Base-by-base conservation (phyloP, 2,888 invertebrate genomes). In the Odontocolon sp. region DNA sequence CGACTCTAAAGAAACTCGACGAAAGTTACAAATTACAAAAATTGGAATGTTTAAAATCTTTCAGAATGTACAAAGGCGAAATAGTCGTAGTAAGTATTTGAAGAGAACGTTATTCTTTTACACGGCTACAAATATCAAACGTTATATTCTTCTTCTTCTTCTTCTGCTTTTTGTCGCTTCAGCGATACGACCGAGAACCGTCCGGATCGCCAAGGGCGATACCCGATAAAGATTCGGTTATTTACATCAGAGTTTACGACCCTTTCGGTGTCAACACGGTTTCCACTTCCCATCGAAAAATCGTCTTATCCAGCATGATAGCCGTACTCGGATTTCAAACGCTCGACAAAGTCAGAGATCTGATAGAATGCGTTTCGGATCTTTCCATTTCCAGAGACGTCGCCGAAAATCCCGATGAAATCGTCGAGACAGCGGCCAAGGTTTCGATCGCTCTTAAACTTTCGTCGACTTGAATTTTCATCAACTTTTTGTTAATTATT, bases 301-400 rank as follows among this genome's bases (percentile, higher is more conserved):
- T 80, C 21, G 52, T 50, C 5, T 45, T 82, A 21, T 66, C 81
- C 33, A 93, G 93, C 81, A 93, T 94, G 78, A 92, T 94, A 76
- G 88, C 92, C 8, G 92, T 95, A 0, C 90, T 95, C n/a, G 95
- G 95, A 0, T 90, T 91, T 14, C 95, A 96, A 87, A 92, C 91
- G 21, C 91, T 98, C 78, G 91, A 93, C n/a, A 93, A 94, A 52
- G 90, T 98, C 38, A 92, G 95, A 1, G 96, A 97, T 86, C 92
- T 93, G 81, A 94, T 98, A 79, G 91, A 92, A 14, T 98, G 98
- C 87, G 89, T 93, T 56, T 94, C 95, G 80, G 96, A 97, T 88
- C 87, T 91, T 16, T 92, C 92, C 68, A 90, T 93, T 79, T 91
- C 93, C 16, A 90, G 92, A 33, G 95, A 95, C 85, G 90, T 93